phyloP scores from a whole-genome alignment of 2,888 invertebrate genomes.

The Pyrrhosoma nymphula region DNA sequence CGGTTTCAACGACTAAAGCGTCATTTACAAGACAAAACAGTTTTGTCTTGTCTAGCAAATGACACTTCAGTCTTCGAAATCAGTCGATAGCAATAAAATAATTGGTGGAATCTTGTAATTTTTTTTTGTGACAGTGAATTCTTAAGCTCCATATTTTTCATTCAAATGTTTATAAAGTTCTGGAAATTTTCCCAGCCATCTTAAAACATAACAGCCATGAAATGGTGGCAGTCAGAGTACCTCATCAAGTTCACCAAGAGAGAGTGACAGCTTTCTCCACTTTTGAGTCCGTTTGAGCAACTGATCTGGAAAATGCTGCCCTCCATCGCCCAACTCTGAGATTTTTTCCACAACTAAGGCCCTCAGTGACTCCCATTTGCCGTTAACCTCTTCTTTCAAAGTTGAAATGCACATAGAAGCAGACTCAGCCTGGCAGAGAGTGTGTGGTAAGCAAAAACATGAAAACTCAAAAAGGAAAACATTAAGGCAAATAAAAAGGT shows the following conservation, averaged over 20 bases:
- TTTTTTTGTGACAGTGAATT: too few species aligned
- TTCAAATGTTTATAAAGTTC: too few species aligned
- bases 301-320: slow-evolving; percentile 47
- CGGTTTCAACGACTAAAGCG: too few species aligned
- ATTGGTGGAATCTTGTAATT: too few species aligned
- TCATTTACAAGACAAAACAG: too few species aligned
- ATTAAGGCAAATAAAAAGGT: slow-evolving; percentile 75
- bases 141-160: too few species aligned
- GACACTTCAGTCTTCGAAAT: too few species aligned
- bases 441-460: slow-evolving; percentile 73
- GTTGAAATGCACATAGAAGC: slow-evolving; percentile 83
- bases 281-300: slow-evolving; percentile 38
- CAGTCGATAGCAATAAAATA: too few species aligned
- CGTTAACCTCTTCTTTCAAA: slow-evolving; percentile 80
- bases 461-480: slow-evolving; percentile 73
- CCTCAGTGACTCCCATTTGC: slow-evolving; percentile 78
- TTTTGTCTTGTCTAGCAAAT: too few species aligned
- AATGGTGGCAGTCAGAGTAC: background rate
- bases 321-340: slow-evolving; percentile 45
- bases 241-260: slow-evolving; percentile 46
- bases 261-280: slow-evolving; percentile 40
- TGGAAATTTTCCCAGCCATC: too few species aligned
- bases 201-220: background rate
- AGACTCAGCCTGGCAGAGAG: slow-evolving; percentile 82
- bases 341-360: slow-evolving; percentile 53